Percentiles rank a stretch among this genome's conserved stretches.
These are phyloP conservation scores for Rhinogobius similis DNA, from an alignment of 2,113 vertebrate genomes.

Conservation along the genomic window DNA sequence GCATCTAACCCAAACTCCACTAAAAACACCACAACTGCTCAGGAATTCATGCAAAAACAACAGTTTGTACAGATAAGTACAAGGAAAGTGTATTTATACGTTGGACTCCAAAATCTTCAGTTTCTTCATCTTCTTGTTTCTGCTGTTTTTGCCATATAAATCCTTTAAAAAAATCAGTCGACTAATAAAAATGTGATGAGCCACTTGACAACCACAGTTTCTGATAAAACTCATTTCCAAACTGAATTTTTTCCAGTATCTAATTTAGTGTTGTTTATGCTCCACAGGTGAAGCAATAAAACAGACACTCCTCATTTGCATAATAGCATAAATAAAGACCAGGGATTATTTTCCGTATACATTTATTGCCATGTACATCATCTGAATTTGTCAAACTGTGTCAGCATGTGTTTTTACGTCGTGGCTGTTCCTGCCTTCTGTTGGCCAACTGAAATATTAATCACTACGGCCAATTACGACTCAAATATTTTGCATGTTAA, in stretches of 20 bases:
- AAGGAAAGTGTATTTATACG: too few species aligned
- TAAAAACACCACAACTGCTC: too few species aligned
- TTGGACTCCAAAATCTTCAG: too few species aligned
- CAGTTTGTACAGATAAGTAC: too few species aligned
- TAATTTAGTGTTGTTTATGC: background rate
- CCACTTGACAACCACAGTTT: too few species aligned
- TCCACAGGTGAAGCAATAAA: background rate
- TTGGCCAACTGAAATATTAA: background rate
- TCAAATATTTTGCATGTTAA: background rate
- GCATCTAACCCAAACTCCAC: too few species aligned
- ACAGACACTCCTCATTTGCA: background rate
- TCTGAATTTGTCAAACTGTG: background rate
- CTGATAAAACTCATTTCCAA: background rate
- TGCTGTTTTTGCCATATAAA: too few species aligned
- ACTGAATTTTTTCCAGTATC: background rate
- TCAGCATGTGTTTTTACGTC: background rate
- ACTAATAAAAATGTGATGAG: too few species aligned
- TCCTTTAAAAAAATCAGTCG: too few species aligned
- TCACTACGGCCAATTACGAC: background rate
- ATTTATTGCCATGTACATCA: background rate
- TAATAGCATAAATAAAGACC: background rate
- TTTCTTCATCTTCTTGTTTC: too few species aligned
- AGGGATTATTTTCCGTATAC: background rate
- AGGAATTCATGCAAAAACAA: too few species aligned
- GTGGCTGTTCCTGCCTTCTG: background rate